These are phyloP conservation scores for Sycophila sp. DNA, from an alignment of 1,140 invertebrate species.

Conservation along the genomic window DNA sequence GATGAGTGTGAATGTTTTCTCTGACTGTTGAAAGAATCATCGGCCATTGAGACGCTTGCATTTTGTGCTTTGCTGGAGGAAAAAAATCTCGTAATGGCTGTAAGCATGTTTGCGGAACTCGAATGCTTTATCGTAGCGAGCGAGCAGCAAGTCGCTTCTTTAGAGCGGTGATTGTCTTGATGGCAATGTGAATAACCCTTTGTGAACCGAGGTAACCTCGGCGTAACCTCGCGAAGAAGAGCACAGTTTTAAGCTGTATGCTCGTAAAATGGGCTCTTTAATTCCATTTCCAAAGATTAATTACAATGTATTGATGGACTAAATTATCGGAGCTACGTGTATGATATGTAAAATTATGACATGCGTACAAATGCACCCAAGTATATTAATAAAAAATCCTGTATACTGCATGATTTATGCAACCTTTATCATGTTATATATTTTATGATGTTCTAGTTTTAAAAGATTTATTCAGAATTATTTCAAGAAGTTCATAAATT, in stretches of 20 bases:
- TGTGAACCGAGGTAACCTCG: conserved; percentile 25
- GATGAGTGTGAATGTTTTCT: not conserved
- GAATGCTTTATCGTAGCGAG: not conserved
- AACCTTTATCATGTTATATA: no score
- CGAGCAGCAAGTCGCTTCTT: conserved; percentile 13
- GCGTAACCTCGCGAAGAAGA: not conserved
- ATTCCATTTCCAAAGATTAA: no score
- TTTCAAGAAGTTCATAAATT: no score
- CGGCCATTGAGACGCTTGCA: not conserved
- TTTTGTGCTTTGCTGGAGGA: no score
- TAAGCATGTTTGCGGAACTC: not conserved
- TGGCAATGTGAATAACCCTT: conserved; percentile 34
- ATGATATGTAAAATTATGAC: not conserved
- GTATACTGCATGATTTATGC: no score
- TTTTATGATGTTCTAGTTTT: no score
- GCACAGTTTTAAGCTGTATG: no score
- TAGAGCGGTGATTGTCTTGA: conserved; percentile 9
- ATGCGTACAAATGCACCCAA: no score
- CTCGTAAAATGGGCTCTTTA: no score
- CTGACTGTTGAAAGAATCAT: not conserved
- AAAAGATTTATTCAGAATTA: no score
- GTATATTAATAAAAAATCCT: no score
- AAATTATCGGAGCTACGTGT: not conserved
- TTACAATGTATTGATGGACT: not conserved
- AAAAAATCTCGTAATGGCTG: no score